phyloP scores from a whole-genome alignment of 2,113 vertebrate genomes.

The Spheniscus mendiculus region DNA sequence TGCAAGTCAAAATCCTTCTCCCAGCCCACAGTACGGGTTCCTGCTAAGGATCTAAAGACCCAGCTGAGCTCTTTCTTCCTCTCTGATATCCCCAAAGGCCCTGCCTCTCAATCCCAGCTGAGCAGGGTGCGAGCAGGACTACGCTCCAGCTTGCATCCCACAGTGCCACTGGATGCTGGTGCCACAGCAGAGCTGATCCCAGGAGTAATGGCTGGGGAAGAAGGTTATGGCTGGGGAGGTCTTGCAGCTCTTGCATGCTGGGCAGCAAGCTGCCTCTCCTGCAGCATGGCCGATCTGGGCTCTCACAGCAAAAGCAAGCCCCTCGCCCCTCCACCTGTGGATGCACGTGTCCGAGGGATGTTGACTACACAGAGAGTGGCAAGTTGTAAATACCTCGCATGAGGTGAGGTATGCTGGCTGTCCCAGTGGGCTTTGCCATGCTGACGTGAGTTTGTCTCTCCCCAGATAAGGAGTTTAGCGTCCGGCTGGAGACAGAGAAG shows the following conservation, averaged over 20 bases:
- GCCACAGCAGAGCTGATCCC: not conserved
- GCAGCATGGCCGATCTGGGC: not conserved
- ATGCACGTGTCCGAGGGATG: fast-evolving
- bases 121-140: not conserved
- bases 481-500: constrained; percentile 92
- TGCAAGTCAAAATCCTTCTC: not conserved
- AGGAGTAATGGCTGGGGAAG: not conserved
- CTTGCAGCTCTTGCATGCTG: not conserved
- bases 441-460: not conserved
- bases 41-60: not conserved
- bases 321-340: not conserved
- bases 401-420: not conserved
- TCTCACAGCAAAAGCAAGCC: not conserved
- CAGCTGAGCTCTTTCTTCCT: not conserved
- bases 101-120: not conserved
- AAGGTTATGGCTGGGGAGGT: not conserved
- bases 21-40: not conserved
- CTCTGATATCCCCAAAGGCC: not conserved
- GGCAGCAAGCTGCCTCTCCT: not conserved
- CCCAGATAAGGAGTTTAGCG: constrained; percentile 92
- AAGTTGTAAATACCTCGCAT: fast-evolving
- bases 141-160: not conserved
- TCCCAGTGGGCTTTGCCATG: not conserved
- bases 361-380: not conserved
- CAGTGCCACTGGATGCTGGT: not conserved